phyloP scores from a whole-genome alignment of 2,797 vertebrate genomes.

The Tokudaia tokunoshimensis region DNA sequence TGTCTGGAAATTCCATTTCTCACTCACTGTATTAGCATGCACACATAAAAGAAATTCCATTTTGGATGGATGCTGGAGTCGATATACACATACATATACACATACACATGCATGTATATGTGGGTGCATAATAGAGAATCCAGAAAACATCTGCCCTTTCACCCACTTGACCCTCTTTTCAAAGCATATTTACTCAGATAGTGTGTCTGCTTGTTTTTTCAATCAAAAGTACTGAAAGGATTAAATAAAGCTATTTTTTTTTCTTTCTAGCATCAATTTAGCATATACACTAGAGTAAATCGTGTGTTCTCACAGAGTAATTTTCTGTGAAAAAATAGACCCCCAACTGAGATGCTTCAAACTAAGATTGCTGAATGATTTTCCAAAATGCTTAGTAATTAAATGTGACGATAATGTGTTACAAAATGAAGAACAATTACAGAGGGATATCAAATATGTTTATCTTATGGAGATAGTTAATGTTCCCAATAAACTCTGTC shows the following conservation, averaged over 20 bases:
- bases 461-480: slow-evolving; percentile 67
- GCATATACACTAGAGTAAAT: slow-evolving; percentile 80
- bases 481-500: slow-evolving; percentile 56
- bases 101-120: not conserved
- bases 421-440: slow-evolving; percentile 62
- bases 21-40: slow-evolving; percentile 56
- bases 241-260: slow-evolving; percentile 2
- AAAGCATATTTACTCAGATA: slow-evolving; percentile 61
- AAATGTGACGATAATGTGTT: slow-evolving; percentile 68
- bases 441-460: slow-evolving; percentile 63
- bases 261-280: slow-evolving; percentile 77
- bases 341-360: slow-evolving; percentile 76
- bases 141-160: slow-evolving; percentile 63
- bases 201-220: slow-evolving; percentile 67
- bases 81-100: not conserved
- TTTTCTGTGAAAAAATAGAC: slow-evolving; percentile 75
- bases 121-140: slow-evolving; percentile 58
- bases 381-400: slow-evolving; percentile 74
- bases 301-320: slow-evolving; percentile 69
- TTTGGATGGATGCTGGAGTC: slow-evolving; percentile 73
- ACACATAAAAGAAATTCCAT: slow-evolving; percentile 74
- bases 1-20: slow-evolving; percentile 83
- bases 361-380: slow-evolving; percentile 75
- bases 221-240: slow-evolving; percentile 69
- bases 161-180: slow-evolving; percentile 67